Evolutionary conservation across 2,113 vertebrate genomes (phyloP), one percentile per base, ranked within the genome.

Genomic region (Plectropomus leopardus): DNA sequence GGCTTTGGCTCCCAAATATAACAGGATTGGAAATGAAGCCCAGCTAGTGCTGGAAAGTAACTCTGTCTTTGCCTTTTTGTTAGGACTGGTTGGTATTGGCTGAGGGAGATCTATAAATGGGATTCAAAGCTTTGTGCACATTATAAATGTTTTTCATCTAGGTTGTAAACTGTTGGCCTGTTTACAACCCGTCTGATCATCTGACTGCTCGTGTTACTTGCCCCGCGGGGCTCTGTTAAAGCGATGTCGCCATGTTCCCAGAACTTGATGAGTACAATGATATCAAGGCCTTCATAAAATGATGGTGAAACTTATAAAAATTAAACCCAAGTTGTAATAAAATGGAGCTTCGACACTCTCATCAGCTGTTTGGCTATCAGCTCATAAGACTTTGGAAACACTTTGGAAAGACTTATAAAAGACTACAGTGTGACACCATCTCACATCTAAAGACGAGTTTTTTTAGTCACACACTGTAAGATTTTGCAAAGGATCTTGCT

Each of bases 11-110:
- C 48, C 47, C 16, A 54, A 53, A 15, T 71, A 2, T n/a, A 50
- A 74, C 26, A 59, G 28, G 36, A 55, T 1, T 59, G 21, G 28
- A 80, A n/a, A n/a, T 40, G 45, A 75, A 51, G 57, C n/a, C 4
- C 30, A 60, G n/a, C 4, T n/a, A 63, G 7, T 0, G 11, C n/a
- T 63, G 47, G 19, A 42, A 51, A 44, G 42, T 15, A 30, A 53
- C 19, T 72, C 2, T 15, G 2, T 14, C 36, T 40, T 40, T 40
- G n/a, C 28, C 23, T 70, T 70, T 77, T 54, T 63, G 24, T 42
- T n/a, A 1, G 9, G 8, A 72, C 60, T 48, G 26, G 23, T 50
- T 7, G 30, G 51, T 17, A 44, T 5, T 16, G n/a, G 26, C n/a
- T 26, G 50, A 11, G 26, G n/a, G n/a, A 34, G 24, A 17, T 69